A percentile compares a stretch with the other conserved stretches of the same genome.
Conservation (phyloP, 2,113 vertebrate species). For the Erinaceus europaeus region DNA sequence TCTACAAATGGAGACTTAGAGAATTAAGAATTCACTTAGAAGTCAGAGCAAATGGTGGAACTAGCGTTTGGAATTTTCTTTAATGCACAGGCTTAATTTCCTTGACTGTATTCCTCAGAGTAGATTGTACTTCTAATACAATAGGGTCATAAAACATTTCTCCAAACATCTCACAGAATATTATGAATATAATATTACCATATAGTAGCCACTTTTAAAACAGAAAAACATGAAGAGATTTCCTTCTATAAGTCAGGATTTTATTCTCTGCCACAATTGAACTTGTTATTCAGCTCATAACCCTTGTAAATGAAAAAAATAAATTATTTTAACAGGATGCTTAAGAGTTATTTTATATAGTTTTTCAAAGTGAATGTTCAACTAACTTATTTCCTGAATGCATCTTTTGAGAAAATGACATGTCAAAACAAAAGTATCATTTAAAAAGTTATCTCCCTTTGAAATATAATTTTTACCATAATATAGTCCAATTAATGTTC, state of each 20-base stretch:
- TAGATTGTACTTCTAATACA: background rate
- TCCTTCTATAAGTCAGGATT: slow-evolving; percentile 71
- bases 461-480: slow-evolving; percentile 57
- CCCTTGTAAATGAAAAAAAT: slow-evolving; percentile 73
- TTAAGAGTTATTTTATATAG: slow-evolving; percentile 71
- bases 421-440: slow-evolving; percentile 60
- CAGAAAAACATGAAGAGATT: slow-evolving; percentile 76
- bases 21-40: background rate
- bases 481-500: slow-evolving; percentile 35
- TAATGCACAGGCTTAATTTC: background rate
- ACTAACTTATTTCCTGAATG: slow-evolving; percentile 61
- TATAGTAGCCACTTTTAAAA: slow-evolving; percentile 74
- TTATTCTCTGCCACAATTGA: slow-evolving; percentile 71
- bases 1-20: background rate
- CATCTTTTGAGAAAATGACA: slow-evolving; percentile 67
- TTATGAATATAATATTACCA: slow-evolving; percentile 70
- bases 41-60: background rate
- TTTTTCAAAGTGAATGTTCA: slow-evolving; percentile 62
- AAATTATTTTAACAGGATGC: slow-evolving; percentile 76
- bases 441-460: slow-evolving; percentile 58
- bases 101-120: background rate
- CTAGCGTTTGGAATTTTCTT: background rate
- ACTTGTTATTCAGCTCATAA: slow-evolving; percentile 71
- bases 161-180: slow-evolving; percentile 54
- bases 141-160: background rate